phyloP scores from a whole-genome alignment of 2,113 vertebrate genomes.

The Archocentrus centrarchus region DNA sequence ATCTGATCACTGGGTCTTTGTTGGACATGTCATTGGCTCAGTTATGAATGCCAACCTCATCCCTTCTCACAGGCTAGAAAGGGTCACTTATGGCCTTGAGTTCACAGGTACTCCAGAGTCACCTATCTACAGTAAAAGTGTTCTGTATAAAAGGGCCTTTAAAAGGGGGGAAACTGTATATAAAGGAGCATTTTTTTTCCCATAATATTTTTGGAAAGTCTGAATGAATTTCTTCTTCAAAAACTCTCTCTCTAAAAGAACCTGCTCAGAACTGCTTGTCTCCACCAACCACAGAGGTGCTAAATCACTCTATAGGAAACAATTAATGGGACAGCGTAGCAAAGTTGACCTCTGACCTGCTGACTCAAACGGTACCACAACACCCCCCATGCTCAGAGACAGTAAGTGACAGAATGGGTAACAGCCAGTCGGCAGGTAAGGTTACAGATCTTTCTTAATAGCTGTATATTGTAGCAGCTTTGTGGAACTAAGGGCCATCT shows the following conservation, averaged over 20 bases:
- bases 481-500: neutral
- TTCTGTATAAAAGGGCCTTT: neutral
- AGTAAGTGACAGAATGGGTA: neutral
- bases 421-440: neutral
- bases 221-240: neutral
- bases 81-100: neutral
- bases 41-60: neutral
- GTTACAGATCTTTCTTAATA: neutral
- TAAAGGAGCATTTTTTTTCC: neutral
- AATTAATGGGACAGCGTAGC: neutral
- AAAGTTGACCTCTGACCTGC: slow-evolving; percentile 14
- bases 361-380: neutral
- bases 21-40: neutral
- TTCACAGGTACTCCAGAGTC: neutral
- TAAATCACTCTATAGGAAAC: neutral
- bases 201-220: neutral
- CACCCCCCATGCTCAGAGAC: neutral
- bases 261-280: neutral
- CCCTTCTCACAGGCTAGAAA: slow-evolving; percentile 1
- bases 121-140: too few relatives aligned
- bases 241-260: neutral
- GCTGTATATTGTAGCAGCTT: neutral
- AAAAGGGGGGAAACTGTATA: neutral
- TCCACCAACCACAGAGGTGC: neutral
- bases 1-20: neutral